These are phyloP conservation scores for Neogale vison DNA, from an alignment of 2,113 vertebrate species.

Conservation along the genomic window DNA sequence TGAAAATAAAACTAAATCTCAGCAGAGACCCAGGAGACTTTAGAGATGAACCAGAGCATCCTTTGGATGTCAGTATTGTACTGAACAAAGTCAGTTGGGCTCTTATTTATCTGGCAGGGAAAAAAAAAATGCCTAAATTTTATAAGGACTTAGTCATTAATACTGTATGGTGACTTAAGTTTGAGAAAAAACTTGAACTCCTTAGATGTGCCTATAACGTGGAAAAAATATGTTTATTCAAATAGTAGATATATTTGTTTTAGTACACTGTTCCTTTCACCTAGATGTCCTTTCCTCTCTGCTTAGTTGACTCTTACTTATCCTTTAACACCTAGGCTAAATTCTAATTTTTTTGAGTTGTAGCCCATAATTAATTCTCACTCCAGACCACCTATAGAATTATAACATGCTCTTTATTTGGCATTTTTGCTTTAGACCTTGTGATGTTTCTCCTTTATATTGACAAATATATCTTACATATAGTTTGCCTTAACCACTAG, in stretches of 20 bases:
- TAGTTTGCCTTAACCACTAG: background rate
- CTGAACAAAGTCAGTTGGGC: background rate
- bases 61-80: constrained; percentile 41
- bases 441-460: constrained; percentile 19
- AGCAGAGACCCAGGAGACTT: background rate
- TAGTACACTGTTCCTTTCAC: background rate
- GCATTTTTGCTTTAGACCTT: background rate
- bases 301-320: background rate
- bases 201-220: background rate
- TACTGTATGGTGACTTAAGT: background rate
- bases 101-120: constrained; percentile 19
- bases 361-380: background rate
- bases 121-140: background rate
- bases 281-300: background rate
- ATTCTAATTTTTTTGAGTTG: background rate
- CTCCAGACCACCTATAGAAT: background rate
- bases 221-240: background rate
- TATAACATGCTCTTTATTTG: background rate
- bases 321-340: background rate
- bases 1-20: constrained; percentile 32
- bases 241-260: background rate
- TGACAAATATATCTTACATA: background rate
- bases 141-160: constrained; percentile 4
- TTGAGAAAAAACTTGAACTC: background rate
- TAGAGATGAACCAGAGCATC: background rate